Conservation (phyloP, 2,888 invertebrate genomes). For the Lampropteryx suffumata region DNA sequence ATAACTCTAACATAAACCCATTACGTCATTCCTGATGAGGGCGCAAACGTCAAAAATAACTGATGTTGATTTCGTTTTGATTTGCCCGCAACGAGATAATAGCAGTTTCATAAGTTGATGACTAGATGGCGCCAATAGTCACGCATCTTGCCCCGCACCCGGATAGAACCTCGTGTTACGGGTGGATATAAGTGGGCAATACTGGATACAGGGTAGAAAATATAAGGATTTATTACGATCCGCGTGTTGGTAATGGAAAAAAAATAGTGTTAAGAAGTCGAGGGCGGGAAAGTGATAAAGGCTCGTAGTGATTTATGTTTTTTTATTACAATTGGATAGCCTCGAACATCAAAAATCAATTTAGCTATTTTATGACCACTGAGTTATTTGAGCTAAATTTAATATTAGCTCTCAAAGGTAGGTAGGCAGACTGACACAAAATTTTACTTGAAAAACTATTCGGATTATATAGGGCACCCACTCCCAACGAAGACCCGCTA, state of each 20-base stretch:
- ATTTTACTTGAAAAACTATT: too few species aligned
- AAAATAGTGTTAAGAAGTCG: conserved; percentile 52
- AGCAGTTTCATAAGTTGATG: conserved; percentile 69
- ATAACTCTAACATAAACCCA: conserved; percentile 64
- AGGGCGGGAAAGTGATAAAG: conserved; percentile 34
- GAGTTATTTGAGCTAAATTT: not conserved
- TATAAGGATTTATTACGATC: conserved; percentile 51
- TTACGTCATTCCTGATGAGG: conserved; percentile 65
- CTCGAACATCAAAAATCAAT: conserved; percentile 5
- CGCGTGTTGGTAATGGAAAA: conserved; percentile 54
- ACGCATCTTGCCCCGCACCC: conserved; percentile 15
- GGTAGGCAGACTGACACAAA: too few species aligned
- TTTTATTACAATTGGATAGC: conserved; percentile 28
- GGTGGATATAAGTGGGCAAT: conserved; percentile 35
- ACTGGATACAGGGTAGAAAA: conserved; percentile 47
- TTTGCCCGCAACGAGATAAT: conserved; percentile 71
- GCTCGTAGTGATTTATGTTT: conserved; percentile 29
- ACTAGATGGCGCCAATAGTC: conserved; percentile 50
- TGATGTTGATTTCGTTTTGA: conserved; percentile 79
- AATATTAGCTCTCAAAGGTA: too few species aligned
- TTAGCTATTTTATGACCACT: not conserved
- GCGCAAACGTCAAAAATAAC: conserved; percentile 71
- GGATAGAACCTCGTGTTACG: conserved; percentile 35
- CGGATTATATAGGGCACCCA: too few species aligned
- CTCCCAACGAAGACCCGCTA: too few species aligned